Percentiles rank a stretch among this genome's conserved stretches.
phyloP scores from a whole-genome alignment of 2,113 vertebrate genomes.

The Sisor rabdophorus region DNA sequence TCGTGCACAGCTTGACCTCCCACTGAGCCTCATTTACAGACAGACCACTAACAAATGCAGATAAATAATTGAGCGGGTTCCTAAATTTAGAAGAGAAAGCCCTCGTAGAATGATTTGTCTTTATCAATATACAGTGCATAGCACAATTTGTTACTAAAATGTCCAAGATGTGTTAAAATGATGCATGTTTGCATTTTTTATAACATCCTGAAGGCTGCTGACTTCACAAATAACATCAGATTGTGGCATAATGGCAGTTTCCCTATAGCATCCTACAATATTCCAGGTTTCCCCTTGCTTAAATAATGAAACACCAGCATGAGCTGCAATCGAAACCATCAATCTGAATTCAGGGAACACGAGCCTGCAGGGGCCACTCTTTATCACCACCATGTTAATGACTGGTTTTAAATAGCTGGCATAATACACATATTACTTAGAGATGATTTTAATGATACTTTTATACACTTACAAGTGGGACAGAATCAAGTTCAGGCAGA shows the following conservation, averaged over 20 bases:
- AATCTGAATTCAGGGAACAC: slow-evolving; percentile 13
- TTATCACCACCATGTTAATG: slow-evolving; percentile 27
- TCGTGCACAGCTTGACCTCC: slow-evolving; percentile 39
- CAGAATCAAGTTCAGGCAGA: neutral
- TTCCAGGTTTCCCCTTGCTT: neutral
- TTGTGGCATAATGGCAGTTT: neutral
- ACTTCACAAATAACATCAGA: slow-evolving; percentile 1
- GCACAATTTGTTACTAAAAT: slow-evolving; percentile 5
- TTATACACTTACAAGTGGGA: slow-evolving; percentile 6
- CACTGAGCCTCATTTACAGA: slow-evolving; percentile 44
- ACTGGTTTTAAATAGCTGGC: slow-evolving; percentile 35
- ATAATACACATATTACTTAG: slow-evolving; percentile 32
- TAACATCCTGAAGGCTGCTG: neutral
- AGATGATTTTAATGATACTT: slow-evolving; percentile 22
- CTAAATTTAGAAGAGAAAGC: slow-evolving; percentile 25
- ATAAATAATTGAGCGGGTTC: slow-evolving; percentile 43
- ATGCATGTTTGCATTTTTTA: neutral
- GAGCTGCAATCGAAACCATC: slow-evolving; percentile 24
- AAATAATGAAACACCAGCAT: slow-evolving; percentile 30
- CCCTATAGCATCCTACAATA: neutral
- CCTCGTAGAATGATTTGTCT: neutral
- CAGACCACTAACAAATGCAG: slow-evolving; percentile 33
- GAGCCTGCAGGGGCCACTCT: slow-evolving; percentile 15
- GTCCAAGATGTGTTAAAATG: slow-evolving; percentile 8
- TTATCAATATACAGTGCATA: slow-evolving; percentile 1